Evolutionary conservation across 2,113 vertebrate genomes (phyloP).

Genomic region (Notechis scutatus): DNA sequence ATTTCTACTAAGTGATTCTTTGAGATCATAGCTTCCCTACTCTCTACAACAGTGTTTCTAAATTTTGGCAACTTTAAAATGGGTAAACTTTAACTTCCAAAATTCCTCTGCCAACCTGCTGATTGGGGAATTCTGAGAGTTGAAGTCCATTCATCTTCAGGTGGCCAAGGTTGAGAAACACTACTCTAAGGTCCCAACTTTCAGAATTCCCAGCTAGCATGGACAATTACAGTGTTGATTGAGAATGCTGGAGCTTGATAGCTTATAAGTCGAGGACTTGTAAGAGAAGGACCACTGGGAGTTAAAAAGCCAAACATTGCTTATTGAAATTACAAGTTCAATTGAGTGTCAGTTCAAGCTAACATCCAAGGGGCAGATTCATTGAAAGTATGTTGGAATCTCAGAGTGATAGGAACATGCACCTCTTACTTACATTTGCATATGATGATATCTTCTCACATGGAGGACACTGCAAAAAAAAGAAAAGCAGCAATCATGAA

Average conservation of each 20-base stretch:
- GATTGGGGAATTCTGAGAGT: not conserved
- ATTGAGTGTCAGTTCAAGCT: not conserved
- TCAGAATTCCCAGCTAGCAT: not conserved
- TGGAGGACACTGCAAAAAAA: slow-evolving; percentile 68
- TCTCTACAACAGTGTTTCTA: not conserved
- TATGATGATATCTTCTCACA: slow-evolving; percentile 29
- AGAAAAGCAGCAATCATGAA: not conserved
- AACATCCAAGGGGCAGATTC: not conserved
- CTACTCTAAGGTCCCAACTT: not conserved
- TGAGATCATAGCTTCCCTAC: not conserved
- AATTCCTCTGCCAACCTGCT: not conserved
- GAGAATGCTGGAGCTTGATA: not conserved
- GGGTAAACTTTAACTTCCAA: not conserved
- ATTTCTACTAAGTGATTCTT: not conserved
- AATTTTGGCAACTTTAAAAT: not conserved
- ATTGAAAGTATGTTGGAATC: not conserved
- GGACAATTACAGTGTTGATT: not conserved
- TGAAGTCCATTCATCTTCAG: not conserved
- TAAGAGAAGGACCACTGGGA: not conserved
- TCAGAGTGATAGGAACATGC: not conserved
- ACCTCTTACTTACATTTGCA: slow-evolving; percentile 57
- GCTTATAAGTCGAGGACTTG: not conserved
- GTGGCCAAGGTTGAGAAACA: not conserved
- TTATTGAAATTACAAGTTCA: not conserved
- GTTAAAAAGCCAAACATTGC: not conserved